phyloP scores from a whole-genome alignment of 2,797 vertebrate species.

The Sebastes nivosus region DNA sequence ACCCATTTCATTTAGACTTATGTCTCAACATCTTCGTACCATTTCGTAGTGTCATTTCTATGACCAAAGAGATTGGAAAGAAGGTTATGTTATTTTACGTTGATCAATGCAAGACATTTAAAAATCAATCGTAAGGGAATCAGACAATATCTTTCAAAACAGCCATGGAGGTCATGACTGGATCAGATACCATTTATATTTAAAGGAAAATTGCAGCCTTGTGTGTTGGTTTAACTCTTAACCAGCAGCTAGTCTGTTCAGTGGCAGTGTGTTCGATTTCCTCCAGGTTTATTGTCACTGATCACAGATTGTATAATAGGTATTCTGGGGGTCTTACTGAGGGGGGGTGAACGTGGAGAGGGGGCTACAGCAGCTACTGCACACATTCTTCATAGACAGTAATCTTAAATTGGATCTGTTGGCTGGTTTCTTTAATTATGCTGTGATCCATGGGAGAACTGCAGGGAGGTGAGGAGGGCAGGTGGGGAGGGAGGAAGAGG shows the following conservation, averaged over 20 bases:
- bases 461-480: conserved; percentile 33
- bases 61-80: background rate
- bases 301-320: conserved; percentile 55
- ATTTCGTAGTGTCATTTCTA: background rate
- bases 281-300: conserved; percentile 51
- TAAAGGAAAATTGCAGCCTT: background rate
- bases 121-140: background rate
- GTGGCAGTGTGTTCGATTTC: conserved; percentile 10
- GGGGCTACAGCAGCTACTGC: conserved; percentile 19
- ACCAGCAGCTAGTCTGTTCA: background rate
- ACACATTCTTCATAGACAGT: conserved; percentile 78
- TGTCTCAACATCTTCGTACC: background rate
- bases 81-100: background rate
- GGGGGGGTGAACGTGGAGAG: background rate
- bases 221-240: conserved; percentile 1
- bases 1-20: background rate
- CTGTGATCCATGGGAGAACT: conserved; percentile 60
- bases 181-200: background rate
- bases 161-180: background rate
- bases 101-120: background rate
- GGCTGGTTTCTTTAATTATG: conserved; percentile 85
- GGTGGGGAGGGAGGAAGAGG: background rate
- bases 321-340: conserved; percentile 22
- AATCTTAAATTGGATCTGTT: conserved; percentile 85
- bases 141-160: background rate